Conservation (phyloP, 2,888 invertebrate species). For the Saturnia japonica region DNA sequence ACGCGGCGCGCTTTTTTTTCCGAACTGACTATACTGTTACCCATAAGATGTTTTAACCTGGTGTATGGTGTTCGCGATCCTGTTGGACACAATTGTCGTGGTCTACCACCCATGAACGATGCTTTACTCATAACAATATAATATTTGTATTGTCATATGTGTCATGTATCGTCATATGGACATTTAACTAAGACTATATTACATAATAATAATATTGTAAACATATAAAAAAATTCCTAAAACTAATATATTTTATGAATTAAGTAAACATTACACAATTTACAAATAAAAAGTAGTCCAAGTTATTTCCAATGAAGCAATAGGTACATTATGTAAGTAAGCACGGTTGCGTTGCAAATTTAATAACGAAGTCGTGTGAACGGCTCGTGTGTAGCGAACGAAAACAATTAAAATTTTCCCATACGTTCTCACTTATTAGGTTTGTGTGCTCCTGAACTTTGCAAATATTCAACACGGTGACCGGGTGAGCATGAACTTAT, state of each 20-base stretch:
- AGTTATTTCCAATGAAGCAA: slow-evolving; percentile 36
- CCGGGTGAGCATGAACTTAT: slow-evolving; percentile 16
- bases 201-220: no score
- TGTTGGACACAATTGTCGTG: no score
- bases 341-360: slow-evolving; percentile 36
- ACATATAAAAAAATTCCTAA: no score
- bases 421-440: slow-evolving; percentile 28
- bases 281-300: slow-evolving; percentile 23
- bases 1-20: no score
- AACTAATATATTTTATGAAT: background rate
- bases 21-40: no score
- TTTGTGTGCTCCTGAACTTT: slow-evolving; percentile 23
- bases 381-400: slow-evolving; percentile 40
- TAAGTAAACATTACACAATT: slow-evolving; percentile 12
- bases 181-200: no score
- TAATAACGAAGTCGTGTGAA: slow-evolving; percentile 52
- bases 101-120: no score
- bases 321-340: slow-evolving; percentile 39
- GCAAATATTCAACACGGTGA: slow-evolving; percentile 9
- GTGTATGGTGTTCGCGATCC: no score
- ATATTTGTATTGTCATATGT: no score
- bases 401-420: slow-evolving; percentile 49
- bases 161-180: no score
- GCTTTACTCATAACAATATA: no score
- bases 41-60: no score